Percentiles rank a stretch among this genome's conserved stretches.
Conservation (phyloP, 2,888 invertebrate species). For the Nebria brevicollis region DNA sequence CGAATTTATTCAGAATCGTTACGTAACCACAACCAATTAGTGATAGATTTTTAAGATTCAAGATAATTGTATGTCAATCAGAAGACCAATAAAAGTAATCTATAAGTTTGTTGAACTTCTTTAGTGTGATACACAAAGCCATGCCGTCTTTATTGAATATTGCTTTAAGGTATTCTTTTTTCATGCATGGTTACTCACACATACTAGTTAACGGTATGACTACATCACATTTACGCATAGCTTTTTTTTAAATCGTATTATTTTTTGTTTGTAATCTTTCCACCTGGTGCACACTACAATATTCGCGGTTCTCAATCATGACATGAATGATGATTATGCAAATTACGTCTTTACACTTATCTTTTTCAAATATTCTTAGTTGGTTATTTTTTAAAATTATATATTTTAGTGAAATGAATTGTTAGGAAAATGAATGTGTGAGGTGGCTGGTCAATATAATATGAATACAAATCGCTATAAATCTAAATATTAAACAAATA, state of each 20-base stretch:
- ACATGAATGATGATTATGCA: not conserved
- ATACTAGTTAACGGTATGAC: constrained; percentile 17
- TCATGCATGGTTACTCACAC: constrained; percentile 7
- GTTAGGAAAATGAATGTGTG: not conserved
- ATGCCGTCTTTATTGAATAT: constrained; percentile 24
- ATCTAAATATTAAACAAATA: not conserved
- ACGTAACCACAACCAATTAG: constrained; percentile 45
- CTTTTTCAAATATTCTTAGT: too few species aligned
- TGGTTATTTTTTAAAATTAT: too few species aligned
- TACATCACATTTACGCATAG: constrained; percentile 9
- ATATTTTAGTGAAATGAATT: too few species aligned
- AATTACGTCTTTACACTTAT: not conserved
- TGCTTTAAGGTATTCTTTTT: constrained; percentile 30
- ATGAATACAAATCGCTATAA: not conserved
- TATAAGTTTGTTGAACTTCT: constrained; percentile 45
- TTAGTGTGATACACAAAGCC: constrained; percentile 33
- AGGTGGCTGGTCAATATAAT: not conserved
- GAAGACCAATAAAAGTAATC: constrained; percentile 42
- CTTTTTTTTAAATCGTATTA: not conserved
- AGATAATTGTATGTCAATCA: constrained; percentile 46
- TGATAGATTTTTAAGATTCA: constrained; percentile 44
- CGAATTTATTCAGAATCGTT: constrained; percentile 25
- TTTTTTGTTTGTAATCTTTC: constrained; percentile 2
- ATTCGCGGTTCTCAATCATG: not conserved
- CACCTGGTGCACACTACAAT: not conserved